Percentiles rank a stretch among this genome's conserved stretches.
These are phyloP conservation scores for Cladopsammia gracilis DNA, from an alignment of 64 coral and sea anemone genomes.

Conservation along the genomic window DNA sequence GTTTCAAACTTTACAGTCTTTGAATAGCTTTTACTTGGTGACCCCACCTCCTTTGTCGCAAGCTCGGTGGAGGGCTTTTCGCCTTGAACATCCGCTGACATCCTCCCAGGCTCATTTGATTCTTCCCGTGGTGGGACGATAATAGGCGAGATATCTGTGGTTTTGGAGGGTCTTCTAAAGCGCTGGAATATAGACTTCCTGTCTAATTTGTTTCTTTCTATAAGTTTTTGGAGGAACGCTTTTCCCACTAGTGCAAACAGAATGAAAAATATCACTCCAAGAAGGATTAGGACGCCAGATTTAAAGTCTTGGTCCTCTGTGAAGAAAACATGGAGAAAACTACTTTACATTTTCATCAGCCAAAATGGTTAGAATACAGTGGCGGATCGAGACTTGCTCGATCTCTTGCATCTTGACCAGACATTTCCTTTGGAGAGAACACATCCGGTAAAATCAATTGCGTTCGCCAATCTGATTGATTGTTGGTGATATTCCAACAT, in stretches of 20 bases:
- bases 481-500: no score
- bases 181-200: background rate
- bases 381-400: no score
- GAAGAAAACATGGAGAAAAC: background rate
- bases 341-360: no score
- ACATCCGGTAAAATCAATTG: no score
- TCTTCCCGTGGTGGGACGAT: background rate
- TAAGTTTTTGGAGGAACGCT: background rate
- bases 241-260: constrained; percentile 4
- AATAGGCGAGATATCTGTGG: background rate
- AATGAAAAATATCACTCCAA: constrained; percentile 18
- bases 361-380: no score
- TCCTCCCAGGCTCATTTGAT: background rate
- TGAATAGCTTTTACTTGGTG: background rate
- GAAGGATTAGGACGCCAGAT: constrained; percentile 16
- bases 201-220: background rate
- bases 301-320: background rate
- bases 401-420: no score
- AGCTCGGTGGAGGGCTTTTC: background rate
- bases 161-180: background rate
- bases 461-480: no score
- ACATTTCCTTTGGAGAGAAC: no score
- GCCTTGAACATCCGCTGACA: background rate
- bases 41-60: background rate
- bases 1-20: constrained; percentile 25